phyloP scores from a whole-genome alignment of 2,113 vertebrate species.

The Bubo bubo region DNA sequence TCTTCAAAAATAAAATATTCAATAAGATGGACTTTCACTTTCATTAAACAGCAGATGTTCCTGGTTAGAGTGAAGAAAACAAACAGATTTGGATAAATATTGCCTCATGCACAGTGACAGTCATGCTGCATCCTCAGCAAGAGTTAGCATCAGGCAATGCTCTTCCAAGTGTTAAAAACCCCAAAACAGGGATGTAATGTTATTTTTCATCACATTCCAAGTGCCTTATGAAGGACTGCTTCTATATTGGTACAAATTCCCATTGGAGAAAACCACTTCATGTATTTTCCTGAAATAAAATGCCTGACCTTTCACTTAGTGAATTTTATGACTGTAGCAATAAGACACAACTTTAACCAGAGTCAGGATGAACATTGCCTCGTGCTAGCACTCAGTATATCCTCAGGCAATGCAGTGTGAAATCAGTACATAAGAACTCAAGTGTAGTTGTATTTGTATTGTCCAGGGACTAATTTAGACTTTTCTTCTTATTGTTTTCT shows the following conservation, averaged over 20 bases:
- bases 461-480: constrained; percentile 10
- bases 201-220: background rate
- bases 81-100: background rate
- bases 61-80: background rate
- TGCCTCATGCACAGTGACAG: background rate
- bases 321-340: background rate
- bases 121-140: background rate
- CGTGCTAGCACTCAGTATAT: background rate
- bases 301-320: background rate
- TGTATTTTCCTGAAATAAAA: background rate
- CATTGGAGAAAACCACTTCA: background rate
- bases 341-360: background rate
- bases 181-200: background rate
- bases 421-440: background rate
- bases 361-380: background rate
- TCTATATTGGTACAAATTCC: background rate
- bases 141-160: background rate
- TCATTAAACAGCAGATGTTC: background rate
- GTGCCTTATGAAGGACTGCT: background rate
- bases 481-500: background rate
- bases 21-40: background rate
- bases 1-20: background rate
- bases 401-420: background rate
- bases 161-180: background rate
- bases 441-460: background rate